These are phyloP conservation scores for Bombus ignitus DNA, from an alignment of 1,140 invertebrate species.

Conservation along the genomic window DNA sequence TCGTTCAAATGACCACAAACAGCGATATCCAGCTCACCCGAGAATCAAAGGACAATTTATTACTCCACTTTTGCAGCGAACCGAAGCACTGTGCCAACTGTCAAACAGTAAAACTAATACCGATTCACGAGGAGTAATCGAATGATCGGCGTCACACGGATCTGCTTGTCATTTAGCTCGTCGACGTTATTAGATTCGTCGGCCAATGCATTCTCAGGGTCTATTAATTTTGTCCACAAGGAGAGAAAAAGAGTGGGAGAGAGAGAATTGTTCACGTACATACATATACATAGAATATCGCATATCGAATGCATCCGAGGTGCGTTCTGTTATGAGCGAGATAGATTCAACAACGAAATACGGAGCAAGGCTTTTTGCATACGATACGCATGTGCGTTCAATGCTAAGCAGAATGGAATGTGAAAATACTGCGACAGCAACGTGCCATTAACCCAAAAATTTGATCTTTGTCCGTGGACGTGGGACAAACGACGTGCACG, in stretches of 20 bases:
- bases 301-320: constrained; percentile 40
- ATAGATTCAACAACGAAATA: constrained; percentile 42
- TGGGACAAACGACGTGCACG: background rate
- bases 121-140: constrained; percentile 9
- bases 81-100: background rate
- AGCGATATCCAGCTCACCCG: background rate
- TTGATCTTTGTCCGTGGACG: background rate
- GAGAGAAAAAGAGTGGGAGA: constrained; percentile 17
- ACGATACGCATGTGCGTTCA: constrained; percentile 1
- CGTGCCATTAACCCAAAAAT: constrained; percentile 12
- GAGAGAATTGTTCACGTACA: background rate
- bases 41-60: background rate
- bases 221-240: constrained; percentile 49
- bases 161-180: constrained; percentile 32
- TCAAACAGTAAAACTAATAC: background rate
- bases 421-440: constrained; percentile 8
- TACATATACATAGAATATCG: background rate
- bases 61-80: background rate
- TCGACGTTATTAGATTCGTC: constrained; percentile 36
- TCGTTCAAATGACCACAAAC: background rate
- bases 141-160: constrained; percentile 8
- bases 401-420: constrained; percentile 29
- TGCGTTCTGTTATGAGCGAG: constrained; percentile 23
- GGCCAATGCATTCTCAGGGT: constrained; percentile 38
- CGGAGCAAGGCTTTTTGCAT: constrained; percentile 43